A percentile compares a stretch with the other conserved stretches of the same genome.
Evolutionary conservation across 2,797 vertebrate species (phyloP).

Genomic region (Crenichthys baileyi): DNA sequence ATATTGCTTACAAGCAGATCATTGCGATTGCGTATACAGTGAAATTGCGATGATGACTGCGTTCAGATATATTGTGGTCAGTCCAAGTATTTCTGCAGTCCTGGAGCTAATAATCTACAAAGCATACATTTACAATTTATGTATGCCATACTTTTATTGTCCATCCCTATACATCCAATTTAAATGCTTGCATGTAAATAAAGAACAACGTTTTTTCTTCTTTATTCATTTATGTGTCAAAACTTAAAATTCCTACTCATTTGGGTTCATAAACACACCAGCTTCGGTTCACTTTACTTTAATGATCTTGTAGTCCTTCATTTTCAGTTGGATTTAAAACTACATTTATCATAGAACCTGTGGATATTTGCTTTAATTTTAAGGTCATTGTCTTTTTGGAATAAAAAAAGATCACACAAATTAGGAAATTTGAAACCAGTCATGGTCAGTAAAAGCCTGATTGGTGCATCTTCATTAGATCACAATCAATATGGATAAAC

Average conservation of each 20-base stretch:
- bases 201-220: neutral
- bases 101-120: neutral
- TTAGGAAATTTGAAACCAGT: no score
- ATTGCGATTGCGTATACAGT: no score
- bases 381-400: neutral
- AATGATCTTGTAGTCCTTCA: neutral
- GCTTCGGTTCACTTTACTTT: neutral
- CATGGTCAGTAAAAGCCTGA: no score
- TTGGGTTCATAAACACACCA: neutral
- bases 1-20: no score
- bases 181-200: neutral
- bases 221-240: neutral
- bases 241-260: neutral
- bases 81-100: neutral
- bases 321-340: neutral
- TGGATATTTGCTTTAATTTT: neutral
- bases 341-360: neutral
- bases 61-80: no score
- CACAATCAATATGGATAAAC: neutral
- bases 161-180: neutral
- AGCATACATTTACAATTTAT: neutral
- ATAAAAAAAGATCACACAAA: neutral
- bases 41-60: no score
- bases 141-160: neutral
- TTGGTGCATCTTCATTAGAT: neutral